Base-by-base conservation (phyloP, 1,140 invertebrate species). In the Ostrea denselamellosa region DNA sequence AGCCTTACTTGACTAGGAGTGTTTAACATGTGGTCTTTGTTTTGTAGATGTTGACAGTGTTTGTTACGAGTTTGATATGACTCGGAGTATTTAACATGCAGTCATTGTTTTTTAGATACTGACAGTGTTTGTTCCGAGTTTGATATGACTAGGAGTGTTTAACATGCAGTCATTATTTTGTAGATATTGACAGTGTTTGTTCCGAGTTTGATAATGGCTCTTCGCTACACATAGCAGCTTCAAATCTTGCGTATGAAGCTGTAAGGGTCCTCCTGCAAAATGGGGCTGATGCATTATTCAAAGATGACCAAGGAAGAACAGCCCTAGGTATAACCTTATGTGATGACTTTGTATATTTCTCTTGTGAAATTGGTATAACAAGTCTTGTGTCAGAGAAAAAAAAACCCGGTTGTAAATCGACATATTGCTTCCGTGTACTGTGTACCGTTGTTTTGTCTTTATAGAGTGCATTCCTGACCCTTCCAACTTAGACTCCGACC, bases 201-300 rank as follows among this genome's bases (percentile, higher is more conserved):
- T 92, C 93, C 83, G 95, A 96, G 88, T 96, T 96, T 94, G 95
- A 96, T 77, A 95, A 95, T 86, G 95, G 95, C 8, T 95, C 95
- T 62, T 94, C 96, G 2, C 91, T 96, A 52, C 96, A 96, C 90
- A 96, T 96, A 85, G 95, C 96, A 19, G 95, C 95, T 7, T 93
- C 94, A 58, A 96, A 96, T 89, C 92, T 96, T 56, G 95, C 95
- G 52, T 92, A 95, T 83, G 95, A 95, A 85, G 95, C 95, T 53
- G 94, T 94, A 12, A 94, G 94, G 87, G 92, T 96, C 17, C 91
- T 96, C 14, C 90, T 96, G 68, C 93, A 95, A 86, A 94, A 95
- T 90, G 95, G 95, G 52, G 96, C 96, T 68, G 95, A 95, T 92
- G 91, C 93, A 12, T 86, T 89, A 10, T 25, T 95, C 7, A 94